These are phyloP conservation scores for Neoitamus cyanurus DNA, from an alignment of 2,888 invertebrate species.

Conservation along the genomic window DNA sequence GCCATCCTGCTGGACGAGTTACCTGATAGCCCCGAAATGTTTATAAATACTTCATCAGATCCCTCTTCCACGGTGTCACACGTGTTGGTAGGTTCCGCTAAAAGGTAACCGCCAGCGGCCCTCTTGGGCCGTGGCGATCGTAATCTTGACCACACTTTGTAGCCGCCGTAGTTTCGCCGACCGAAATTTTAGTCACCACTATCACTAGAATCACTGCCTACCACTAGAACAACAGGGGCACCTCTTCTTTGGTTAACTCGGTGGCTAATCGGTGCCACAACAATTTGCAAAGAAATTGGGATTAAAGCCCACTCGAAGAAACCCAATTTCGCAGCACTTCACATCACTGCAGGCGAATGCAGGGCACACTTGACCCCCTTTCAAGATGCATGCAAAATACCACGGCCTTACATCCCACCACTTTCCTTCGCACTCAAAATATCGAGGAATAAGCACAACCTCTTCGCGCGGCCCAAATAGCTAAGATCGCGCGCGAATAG, in stretches of 20 bases:
- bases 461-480: not conserved
- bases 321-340: not conserved
- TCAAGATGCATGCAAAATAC: not conserved
- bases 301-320: not conserved
- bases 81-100: conserved; percentile 59
- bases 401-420: not conserved
- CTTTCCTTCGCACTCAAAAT: not conserved
- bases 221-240: not conserved
- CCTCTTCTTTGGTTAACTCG: not conserved
- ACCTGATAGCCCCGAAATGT: conserved; percentile 60
- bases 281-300: not conserved
- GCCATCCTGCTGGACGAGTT: conserved; percentile 50
- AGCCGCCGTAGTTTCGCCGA: conserved; percentile 4
- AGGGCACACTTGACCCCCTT: not conserved
- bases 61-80: conserved; percentile 55
- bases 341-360: not conserved
- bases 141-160: conserved; percentile 66
- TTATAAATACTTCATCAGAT: conserved; percentile 62
- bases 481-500: not conserved
- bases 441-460: too few relatives aligned
- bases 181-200: not conserved
- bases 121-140: conserved; percentile 66
- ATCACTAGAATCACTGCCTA: not conserved
- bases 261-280: not conserved
- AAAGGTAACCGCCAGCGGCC: conserved; percentile 65